Evolutionary conservation across 53 echinoderm and acorn worm species (phyloP), one percentile per base, ranked within the genome.

Genomic region (Stichopus horrens): DNA sequence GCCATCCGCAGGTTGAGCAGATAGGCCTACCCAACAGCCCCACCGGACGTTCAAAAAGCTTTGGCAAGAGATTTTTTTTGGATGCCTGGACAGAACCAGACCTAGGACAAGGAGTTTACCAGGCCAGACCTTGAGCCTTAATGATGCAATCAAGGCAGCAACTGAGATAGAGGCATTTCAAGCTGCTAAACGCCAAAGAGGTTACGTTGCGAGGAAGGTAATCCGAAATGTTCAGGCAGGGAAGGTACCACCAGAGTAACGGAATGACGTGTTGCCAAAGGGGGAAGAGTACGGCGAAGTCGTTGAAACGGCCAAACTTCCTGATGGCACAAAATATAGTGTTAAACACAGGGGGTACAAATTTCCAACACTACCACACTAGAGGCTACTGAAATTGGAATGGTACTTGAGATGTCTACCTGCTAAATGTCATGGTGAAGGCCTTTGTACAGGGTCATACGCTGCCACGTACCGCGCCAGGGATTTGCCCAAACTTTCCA

Each of bases 401-500:
- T 7, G 63, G 63, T 63, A 71, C 14, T 71, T 4, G 14, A 71
- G 71, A 71, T 71, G 71, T 71, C 5, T 71, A 71, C 71, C 71
- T 7, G 71, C 71, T 71, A 71, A n/a, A 71, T 71, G 68, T 6
- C 71, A 71, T 71, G 71, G 71, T 71, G 71, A 71, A 71, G 18
- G 20, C 71, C 71, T 20, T 71, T 71, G 71, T n/a, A n/a, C 71
- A 71, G 5, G 71, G 71, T 71, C 18, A 71, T 71, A 71, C 18
- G 71, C 5, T 71, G 71, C 18, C 71, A 71, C 18, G 71, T 71
- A 16, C 5, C 5, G 6, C 21, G 6, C 5, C 6, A 20, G 4
- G 11, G 8, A 71, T 71, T 71, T 71, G 18, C 18, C 71, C 63
- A 6, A 13, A 71, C 71, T 18, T n/a, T 5, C 71, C 21, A 37